These are phyloP conservation scores for Sphecodes monilicornis DNA, from an alignment of 2,888 invertebrate genomes.

Conservation along the genomic window DNA sequence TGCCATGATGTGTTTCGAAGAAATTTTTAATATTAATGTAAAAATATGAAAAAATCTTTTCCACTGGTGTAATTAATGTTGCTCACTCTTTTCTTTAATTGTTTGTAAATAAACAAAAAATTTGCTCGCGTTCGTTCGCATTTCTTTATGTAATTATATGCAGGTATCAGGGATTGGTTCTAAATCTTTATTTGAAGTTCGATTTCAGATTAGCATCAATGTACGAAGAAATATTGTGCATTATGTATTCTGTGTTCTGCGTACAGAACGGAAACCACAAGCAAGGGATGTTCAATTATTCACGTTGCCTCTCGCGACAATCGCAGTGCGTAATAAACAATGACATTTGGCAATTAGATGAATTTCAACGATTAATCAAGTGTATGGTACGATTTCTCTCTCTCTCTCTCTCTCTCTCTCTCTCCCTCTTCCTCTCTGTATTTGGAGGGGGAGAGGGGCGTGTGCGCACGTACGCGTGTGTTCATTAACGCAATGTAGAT, in stretches of 20 bases:
- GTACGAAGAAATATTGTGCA: background rate
- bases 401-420: too few species aligned
- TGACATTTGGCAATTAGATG: slow-evolving; percentile 1
- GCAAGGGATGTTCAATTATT: background rate
- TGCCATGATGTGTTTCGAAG: too few species aligned
- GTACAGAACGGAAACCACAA: background rate
- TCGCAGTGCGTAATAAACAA: background rate
- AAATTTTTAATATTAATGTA: too few species aligned
- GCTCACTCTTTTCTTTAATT: too few species aligned
- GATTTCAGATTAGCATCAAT: background rate
- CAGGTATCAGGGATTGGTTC: background rate
- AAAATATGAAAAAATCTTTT: too few species aligned
- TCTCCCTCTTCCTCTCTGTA: too few species aligned
- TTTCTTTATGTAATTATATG: background rate
- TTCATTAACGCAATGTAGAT: background rate
- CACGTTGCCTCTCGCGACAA: background rate
- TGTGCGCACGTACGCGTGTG: too few species aligned
- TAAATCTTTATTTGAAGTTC: background rate
- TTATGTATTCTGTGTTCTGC: background rate
- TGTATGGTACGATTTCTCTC: background rate
- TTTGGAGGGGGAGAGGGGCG: too few species aligned
- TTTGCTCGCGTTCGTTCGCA: background rate
- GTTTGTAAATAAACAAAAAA: too few species aligned
- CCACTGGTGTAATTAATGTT: too few species aligned
- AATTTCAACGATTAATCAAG: background rate